Base-by-base conservation (phyloP, 2,797 vertebrate genomes). In the Rhinatrema bivittatum region DNA sequence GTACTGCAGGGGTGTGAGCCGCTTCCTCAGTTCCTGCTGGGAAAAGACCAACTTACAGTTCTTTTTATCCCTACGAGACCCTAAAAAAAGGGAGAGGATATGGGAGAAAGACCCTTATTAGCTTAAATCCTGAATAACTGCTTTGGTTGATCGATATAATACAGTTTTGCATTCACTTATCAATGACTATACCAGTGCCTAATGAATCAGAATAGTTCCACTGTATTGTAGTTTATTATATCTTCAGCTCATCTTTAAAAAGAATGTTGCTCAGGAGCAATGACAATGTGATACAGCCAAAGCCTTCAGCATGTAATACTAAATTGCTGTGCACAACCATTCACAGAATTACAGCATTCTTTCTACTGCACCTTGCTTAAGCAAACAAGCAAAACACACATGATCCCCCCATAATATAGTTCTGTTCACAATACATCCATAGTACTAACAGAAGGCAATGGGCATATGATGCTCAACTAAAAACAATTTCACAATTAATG, bases 1-100 rank as follows among this genome's bases (percentile, higher is more conserved):
- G 79, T 87, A 98, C 62, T 98, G 92, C 69, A 83, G 65, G 5
- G 93, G 89, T 5, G 91, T 91, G 53, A 98, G 82, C 5, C 90
- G 85, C 62, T 94, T 87, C 77, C 59, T 91, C 78, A 98, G 77
- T 47, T 98, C 92, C 68, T 95, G 82, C 69, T 87, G 75, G 40
- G 90, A 57, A 74, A 95, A 97, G 50, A 69, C 81, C 74, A 89
- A 79, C 30, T 93, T 91, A 87, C 84, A 97, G 42, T 76, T 87
- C 71, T 88, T 95, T 78, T 91, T 94, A 65, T 85, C 84, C 56
- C 86, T 87, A 53, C 87, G 53, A 68, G 90, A 88, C 78, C 93
- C 94, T 89, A 46, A 8, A 79, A 69, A 50, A 75, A 68, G 45
- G 68, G 61, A 79, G 46, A 79, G 65, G 53, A 67, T 59, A 74